Base-by-base conservation (phyloP, 2,113 vertebrate species). In the Dunckerocampus dactyliophorus region DNA sequence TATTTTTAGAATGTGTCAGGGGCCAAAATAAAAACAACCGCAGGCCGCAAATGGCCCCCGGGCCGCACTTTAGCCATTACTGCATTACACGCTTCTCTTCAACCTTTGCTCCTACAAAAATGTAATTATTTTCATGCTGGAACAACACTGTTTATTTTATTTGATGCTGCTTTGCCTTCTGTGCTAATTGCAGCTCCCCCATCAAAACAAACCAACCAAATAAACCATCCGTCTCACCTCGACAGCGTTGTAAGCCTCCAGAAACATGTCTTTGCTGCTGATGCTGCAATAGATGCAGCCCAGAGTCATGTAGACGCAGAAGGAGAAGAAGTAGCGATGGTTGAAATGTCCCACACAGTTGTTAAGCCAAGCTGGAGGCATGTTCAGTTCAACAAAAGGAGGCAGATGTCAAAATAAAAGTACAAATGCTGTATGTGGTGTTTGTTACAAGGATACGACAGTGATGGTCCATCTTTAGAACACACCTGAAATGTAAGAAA, bases 401-500 rank as follows among this genome's bases (percentile, higher is more conserved):
- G 43, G 11, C 20, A 3, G 8, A 12, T 34, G 31, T 20, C 4
- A 5, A 13, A 8, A 49, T 15, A 52, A 21, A 17, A 34, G 10
- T 20, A 3, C 12, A 49, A 12, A 15, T n/a, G 52, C 12, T 60
- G 1, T 14, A 7, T 48, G 31, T n/a, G 3, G 45, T 12, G 21
- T 13, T 37, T 16, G 7, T 20, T 12, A 47, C 75, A 97, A 98
- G 95, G 96, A 99, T 99, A 99, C 96, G 97, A 69, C 97, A 99
- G 84, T 98, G 97, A 58, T 98, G 97, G 73, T 99, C 97, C 97
- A 99, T 99, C 90, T 98, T 99, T 89, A 99, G 88, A 81, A 98
- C 88, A 13, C 96, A 99, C 77, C 97, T 99, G 88, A 3, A 69
- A 81, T 13, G 34, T 31, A 75, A 77, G 28, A 13, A 39, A 42